These are phyloP conservation scores for Lepidochitona cinerea DNA, from an alignment of 2,888 invertebrate species.

Conservation along the genomic window DNA sequence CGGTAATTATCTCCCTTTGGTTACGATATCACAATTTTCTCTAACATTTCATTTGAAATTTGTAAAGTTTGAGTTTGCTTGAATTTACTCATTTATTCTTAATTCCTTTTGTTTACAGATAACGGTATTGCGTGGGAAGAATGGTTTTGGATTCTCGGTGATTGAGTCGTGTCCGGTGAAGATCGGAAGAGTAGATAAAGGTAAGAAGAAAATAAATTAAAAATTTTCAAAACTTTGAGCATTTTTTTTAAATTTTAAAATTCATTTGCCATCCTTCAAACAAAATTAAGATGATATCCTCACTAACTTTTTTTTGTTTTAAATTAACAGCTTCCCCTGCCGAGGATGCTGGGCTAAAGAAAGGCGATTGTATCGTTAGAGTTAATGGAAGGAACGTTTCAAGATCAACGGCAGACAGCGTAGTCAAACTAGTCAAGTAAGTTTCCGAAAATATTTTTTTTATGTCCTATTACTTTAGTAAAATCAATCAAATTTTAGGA, in stretches of 20 bases:
- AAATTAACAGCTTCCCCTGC: slow-evolving; percentile 57
- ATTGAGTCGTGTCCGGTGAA: slow-evolving; percentile 65
- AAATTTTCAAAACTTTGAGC: too few species aligned
- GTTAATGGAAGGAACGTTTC: slow-evolving; percentile 68
- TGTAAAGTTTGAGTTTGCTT: background rate
- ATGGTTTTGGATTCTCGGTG: slow-evolving; percentile 68
- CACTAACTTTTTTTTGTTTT: too few species aligned
- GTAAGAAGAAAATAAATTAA: slow-evolving; percentile 25
- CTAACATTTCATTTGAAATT: background rate
- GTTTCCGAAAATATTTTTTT: too few species aligned
- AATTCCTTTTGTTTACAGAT: slow-evolving; percentile 25
- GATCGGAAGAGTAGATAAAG: slow-evolving; percentile 64
- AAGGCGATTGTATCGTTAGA: slow-evolving; percentile 62
- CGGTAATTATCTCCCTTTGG: slow-evolving; percentile 30
- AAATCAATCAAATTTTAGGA: too few species aligned
- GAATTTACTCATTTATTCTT: background rate
- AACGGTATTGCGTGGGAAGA: slow-evolving; percentile 49
- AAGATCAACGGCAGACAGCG: slow-evolving; percentile 63
- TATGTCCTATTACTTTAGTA: too few species aligned
- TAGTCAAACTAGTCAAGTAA: slow-evolving; percentile 67
- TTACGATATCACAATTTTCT: slow-evolving; percentile 5
- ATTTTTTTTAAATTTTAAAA: too few species aligned
- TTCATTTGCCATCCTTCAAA: too few species aligned
- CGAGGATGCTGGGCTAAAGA: slow-evolving; percentile 54
- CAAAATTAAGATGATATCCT: too few species aligned